Evolutionary conservation across 2,797 vertebrate genomes (phyloP), one percentile per base, ranked within the genome.

Genomic region (Argyrosomus regius): DNA sequence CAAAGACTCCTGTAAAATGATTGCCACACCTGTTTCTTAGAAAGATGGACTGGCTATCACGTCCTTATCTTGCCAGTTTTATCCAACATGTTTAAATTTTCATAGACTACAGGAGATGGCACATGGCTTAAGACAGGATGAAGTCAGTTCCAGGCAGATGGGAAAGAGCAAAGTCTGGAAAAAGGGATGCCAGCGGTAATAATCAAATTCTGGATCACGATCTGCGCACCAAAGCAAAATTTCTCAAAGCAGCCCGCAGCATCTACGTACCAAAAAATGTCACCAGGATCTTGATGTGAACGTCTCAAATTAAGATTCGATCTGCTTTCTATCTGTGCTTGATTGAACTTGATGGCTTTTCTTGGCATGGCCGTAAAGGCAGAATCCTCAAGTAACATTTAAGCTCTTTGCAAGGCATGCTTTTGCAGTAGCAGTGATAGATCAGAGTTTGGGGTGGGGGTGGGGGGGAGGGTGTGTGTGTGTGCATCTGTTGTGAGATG

Each of bases 251-350:
- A 26, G 64, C 35, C 57, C 43, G 26, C 41, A 43, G 59, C 79
- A 87, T 81, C 80, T 86, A 62, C 56, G 62, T 52, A 85, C 64
- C 72, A 43, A 65, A 75, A 81, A 70, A 77, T 86, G 72, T 77
- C 85, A 86, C 59, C 48, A 22, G 11, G 77, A 74, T 80, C 83
- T 66, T 63, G 66, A 80, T 43, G 77, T 57, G 65, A 84, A 69
- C 72, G 49, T 56, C 67, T 85, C 60, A 24, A 70, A 74, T 84
- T 74, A 66, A 58, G 28, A 81, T 62, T 31, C 7, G 78, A 84
- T 90, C 88, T 93, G 92, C 82, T 93, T 90, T 86, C 79, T 39
- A 86, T 92, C 83, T 84, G 65, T 1, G 60, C 71, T 71, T 58
- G 61, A 86, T 85, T 91, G 74, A 91, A 91, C 70, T 73, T 45